Conservation (phyloP, 2,797 vertebrate genomes). For the Malacoraja senta region DNA sequence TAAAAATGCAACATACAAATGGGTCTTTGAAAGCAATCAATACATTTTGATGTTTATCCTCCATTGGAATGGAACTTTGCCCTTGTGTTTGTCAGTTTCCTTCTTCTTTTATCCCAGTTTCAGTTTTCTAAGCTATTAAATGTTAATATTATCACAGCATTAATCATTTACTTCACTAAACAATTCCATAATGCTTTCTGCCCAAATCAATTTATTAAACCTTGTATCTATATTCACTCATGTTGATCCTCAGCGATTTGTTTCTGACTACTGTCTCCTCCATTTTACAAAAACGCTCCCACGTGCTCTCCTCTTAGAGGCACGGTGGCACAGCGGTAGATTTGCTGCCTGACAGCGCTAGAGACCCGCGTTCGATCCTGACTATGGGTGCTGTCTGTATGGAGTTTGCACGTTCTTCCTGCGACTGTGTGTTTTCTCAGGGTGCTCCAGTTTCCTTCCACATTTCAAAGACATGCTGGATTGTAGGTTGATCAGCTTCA, state of each 20-base stretch:
- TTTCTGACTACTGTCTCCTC: neutral
- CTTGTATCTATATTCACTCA: neutral
- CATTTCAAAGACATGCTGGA: too few relatives aligned
- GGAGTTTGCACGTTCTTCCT: too few relatives aligned
- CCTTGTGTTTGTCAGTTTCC: neutral
- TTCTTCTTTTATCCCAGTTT: neutral
- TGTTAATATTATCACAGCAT: neutral
- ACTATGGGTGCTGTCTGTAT: too few relatives aligned
- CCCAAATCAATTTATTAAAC: neutral
- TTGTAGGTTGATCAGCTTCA: too few relatives aligned
- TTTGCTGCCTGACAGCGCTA: too few relatives aligned
- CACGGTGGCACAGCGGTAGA: too few relatives aligned
- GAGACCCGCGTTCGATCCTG: too few relatives aligned
- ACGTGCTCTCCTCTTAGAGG: neutral
- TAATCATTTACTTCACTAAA: neutral
- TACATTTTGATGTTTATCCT: neutral
- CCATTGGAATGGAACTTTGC: neutral
- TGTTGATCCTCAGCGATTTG: neutral
- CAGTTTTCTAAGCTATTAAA: neutral
- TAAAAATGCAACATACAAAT: neutral
- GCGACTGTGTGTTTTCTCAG: too few relatives aligned
- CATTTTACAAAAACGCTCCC: neutral
- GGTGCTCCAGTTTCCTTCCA: too few relatives aligned
- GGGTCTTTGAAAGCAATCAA: neutral
- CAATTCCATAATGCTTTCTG: neutral